Base-by-base conservation (phyloP, 92 coral and sea anemone species). In the Paragorgia papillata region DNA sequence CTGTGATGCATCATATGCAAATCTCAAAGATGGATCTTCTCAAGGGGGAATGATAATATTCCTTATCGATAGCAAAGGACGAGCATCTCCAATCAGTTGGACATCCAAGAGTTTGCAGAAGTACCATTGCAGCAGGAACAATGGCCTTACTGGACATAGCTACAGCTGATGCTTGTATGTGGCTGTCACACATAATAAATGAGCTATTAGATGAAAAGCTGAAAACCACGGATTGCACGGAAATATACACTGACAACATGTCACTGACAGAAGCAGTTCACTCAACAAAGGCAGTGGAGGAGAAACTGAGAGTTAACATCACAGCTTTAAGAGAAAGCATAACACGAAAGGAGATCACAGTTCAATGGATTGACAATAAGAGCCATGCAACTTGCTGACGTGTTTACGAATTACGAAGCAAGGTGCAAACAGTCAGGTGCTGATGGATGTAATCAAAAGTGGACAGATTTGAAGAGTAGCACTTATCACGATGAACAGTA, bases 71-170 rank as follows among this genome's bases (percentile, higher is more conserved):
- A 12, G 53, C 40, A 31, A 68, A 68, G 75, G 75, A 68, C 35
- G 75, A 68, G 75, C 75, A 68, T 68, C 75, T 18, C 75, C 57
- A 17, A 37, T 40, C 54, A 37, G 59, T 68, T 69, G 76, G 76
- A 20, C 57, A 69, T 20, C 76, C 29, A 69, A 69, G 62, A 24
- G 76, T 69, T 44, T 69, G 76, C 27, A 44, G 76, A 69, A 69
- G 76, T 24, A 69, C 62, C 12, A 24, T 69, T 69, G 76, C 76
- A 69, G 76, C 76, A 33, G 76, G 49, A 51, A 57, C 62, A 69
- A 69, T 69, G 62, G 21, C 40, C 2, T 24, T 69, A 51, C 48
- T 69, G 61, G 76, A 69, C 49, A 40, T 62, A 49, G 76, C 33
- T 69, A 40, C 76, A 49, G 76, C 33, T 69, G 76, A 69, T 50